These are phyloP conservation scores for Acleris sparsana DNA, from an alignment of 2,888 invertebrate genomes.

Conservation along the genomic window DNA sequence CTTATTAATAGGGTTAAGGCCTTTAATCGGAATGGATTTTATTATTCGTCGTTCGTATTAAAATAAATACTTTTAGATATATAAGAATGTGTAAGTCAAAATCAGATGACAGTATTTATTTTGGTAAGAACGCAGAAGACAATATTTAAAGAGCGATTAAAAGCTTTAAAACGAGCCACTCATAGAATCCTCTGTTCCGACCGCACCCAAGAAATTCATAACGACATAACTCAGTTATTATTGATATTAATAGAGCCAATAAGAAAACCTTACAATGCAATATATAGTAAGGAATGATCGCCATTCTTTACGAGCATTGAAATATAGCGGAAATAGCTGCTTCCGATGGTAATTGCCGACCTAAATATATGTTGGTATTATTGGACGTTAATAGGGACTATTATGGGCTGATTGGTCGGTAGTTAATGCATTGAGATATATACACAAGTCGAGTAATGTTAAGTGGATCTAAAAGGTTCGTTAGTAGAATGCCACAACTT, in stretches of 20 bases:
- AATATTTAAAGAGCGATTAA: background rate
- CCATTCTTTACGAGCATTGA: constrained; percentile 19
- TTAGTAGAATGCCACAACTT: too few species aligned
- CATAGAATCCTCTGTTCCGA: constrained; percentile 5
- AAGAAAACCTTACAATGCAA: constrained; percentile 17
- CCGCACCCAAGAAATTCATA: constrained; percentile 4
- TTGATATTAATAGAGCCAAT: constrained; percentile 33
- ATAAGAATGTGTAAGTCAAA: too few species aligned
- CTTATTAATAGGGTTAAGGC: too few species aligned
- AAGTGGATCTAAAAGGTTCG: background rate
- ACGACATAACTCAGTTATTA: constrained; percentile 31
- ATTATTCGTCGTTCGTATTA: too few species aligned
- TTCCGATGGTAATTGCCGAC: constrained; percentile 31
- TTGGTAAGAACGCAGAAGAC: too few species aligned
- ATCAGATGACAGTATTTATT: too few species aligned
- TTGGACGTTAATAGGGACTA: constrained; percentile 8
- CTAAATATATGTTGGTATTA: constrained; percentile 21
- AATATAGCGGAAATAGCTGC: constrained; percentile 18
- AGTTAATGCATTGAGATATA: background rate
- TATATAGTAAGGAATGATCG: constrained; percentile 30
- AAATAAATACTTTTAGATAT: too few species aligned
- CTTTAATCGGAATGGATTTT: too few species aligned
- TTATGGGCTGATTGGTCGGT: constrained; percentile 21
- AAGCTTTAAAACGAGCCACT: constrained; percentile 9
- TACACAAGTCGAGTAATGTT: background rate